These are phyloP conservation scores for Avahi laniger DNA, from an alignment of 2,797 vertebrate genomes.

Conservation along the genomic window DNA sequence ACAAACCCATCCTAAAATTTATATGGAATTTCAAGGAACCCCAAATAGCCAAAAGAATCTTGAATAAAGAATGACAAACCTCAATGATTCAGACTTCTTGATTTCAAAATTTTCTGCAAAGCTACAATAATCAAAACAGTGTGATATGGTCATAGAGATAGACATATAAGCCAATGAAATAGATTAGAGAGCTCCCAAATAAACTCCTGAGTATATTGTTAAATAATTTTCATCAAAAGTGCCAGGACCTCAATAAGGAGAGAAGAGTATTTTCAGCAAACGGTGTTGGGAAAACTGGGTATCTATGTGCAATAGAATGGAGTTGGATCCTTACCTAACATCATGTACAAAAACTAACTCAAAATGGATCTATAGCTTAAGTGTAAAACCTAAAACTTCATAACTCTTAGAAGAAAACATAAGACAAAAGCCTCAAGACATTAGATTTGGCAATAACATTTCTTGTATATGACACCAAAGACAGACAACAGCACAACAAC, in stretches of 20 bases:
- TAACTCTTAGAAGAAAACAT: background rate
- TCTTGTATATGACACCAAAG: background rate
- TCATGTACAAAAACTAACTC: background rate
- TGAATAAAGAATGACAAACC: background rate
- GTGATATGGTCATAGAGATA: background rate
- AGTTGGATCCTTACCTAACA: background rate
- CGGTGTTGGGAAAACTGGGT: background rate
- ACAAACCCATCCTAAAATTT: background rate
- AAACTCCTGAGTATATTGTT: background rate
- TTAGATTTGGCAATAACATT: background rate
- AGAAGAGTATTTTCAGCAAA: background rate
- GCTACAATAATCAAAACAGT: background rate
- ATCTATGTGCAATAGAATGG: background rate
- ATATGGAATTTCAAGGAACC: background rate
- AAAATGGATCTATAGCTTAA: background rate
- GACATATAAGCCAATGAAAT: background rate
- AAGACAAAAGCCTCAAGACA: background rate
- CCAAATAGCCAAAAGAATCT: background rate
- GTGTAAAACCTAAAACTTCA: background rate
- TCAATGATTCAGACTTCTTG: background rate
- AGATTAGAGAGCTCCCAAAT: background rate
- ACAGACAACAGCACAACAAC: background rate
- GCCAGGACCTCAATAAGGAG: background rate
- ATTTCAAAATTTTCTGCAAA: background rate
- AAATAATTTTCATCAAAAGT: background rate